Evolutionary conservation across 2,797 vertebrate genomes (phyloP).

Genomic region (Poecilia picta): DNA sequence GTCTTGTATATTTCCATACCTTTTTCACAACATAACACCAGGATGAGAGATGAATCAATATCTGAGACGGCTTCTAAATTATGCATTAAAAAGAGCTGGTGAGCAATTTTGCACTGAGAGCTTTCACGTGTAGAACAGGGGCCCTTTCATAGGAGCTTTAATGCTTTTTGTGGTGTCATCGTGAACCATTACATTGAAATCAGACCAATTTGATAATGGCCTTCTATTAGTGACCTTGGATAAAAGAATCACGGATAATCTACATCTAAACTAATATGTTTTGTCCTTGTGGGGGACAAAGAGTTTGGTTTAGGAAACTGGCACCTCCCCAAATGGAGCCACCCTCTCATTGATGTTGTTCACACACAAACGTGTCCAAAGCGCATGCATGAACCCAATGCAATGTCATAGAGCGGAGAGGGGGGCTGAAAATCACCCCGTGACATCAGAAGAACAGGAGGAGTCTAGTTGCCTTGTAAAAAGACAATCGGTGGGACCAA

Average conservation of each 20-base stretch:
- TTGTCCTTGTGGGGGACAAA: conserved; percentile 75
- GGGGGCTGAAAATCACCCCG: conserved; percentile 65
- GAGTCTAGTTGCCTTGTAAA: conserved; percentile 70
- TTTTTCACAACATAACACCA: conserved; percentile 44
- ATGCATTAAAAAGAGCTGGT: conserved; percentile 74
- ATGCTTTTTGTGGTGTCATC: conserved; percentile 73
- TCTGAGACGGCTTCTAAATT: conserved; percentile 78
- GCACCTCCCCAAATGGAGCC: conserved; percentile 64
- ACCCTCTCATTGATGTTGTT: conserved; percentile 42
- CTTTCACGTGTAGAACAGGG: conserved; percentile 72
- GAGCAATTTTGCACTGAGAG: conserved; percentile 72
- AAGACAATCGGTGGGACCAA: conserved; percentile 71
- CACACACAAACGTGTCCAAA: conserved; percentile 30
- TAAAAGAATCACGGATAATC: conserved; percentile 77
- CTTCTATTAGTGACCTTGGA: conserved; percentile 79
- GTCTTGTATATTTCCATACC: conserved; percentile 54
- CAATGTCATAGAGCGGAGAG: conserved; percentile 60
- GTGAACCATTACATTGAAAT: conserved; percentile 76
- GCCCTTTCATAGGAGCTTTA: conserved; percentile 68
- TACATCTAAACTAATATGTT: conserved; percentile 78
- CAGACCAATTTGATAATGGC: conserved; percentile 80
- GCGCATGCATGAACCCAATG: conserved; percentile 32
- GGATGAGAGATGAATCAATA: conserved; percentile 74
- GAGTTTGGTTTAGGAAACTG: conserved; percentile 70
- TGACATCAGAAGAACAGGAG: conserved; percentile 59